Evolutionary conservation across 1,140 invertebrate species (phyloP).

Genomic region (Listronotus bonariensis): DNA sequence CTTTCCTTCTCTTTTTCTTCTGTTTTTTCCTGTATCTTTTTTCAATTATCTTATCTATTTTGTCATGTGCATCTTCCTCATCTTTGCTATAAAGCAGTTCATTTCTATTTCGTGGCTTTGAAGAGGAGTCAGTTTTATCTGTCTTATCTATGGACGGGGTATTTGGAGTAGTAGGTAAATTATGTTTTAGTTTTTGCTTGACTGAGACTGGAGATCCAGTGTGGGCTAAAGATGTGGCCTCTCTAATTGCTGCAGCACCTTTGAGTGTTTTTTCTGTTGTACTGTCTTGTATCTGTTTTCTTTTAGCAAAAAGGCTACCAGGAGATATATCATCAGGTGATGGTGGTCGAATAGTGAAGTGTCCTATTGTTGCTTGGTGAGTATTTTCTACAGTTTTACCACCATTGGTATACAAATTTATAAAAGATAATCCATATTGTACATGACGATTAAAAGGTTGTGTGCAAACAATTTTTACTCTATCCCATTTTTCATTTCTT

Average conservation of each 20-base stretch:
- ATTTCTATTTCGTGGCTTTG: constrained; percentile 50
- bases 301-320: constrained; percentile 61
- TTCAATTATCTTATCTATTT: constrained; percentile 61
- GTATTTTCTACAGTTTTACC: constrained; percentile 30
- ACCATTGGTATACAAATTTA: constrained; percentile 64
- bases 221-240: constrained; percentile 40
- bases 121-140: constrained; percentile 5
- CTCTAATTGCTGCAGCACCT: constrained; percentile 53
- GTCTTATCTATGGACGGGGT: not conserved
- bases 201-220: constrained; percentile 27
- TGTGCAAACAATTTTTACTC: constrained; percentile 80
- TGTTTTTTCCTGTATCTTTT: constrained; percentile 55
- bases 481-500: constrained; percentile 77
- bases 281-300: constrained; percentile 47
- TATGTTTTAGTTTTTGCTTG: constrained; percentile 40
- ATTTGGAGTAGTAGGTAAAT: constrained; percentile 16
- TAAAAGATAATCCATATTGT: constrained; percentile 79
- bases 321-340: constrained; percentile 58
- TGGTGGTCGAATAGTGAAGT: constrained; percentile 66
- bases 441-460: constrained; percentile 85
- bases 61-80: constrained; percentile 58
- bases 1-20: constrained; percentile 33
- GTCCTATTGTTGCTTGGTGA: constrained; percentile 56
- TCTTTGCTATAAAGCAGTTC: constrained; percentile 61
- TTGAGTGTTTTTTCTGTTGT: constrained; percentile 13